Evolutionary conservation across 2,888 invertebrate species (phyloP), one percentile per base, ranked within the genome.

Genomic region (Teinopalpus imperialis): DNA sequence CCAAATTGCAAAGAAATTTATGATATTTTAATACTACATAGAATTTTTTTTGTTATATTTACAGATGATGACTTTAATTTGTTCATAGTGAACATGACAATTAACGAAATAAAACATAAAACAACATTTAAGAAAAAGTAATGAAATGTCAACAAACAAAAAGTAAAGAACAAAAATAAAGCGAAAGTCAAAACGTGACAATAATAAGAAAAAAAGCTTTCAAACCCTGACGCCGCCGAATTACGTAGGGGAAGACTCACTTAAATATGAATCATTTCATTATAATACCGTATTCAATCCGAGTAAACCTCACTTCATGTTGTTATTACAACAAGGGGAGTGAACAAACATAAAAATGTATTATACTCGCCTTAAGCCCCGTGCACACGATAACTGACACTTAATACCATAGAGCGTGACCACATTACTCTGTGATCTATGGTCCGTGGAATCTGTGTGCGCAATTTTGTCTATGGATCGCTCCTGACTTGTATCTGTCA

Each of bases 251-350:
- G 83, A 81, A 76, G 69, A 87, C 86, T 87, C 85, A 88, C 86
- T 88, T 88, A 87, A 87, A 88, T 88, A 88, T 88, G 88, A 87
- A 88, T 88, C 87, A 88, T 87, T 88, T 87, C 87, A 87, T 88
- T 88, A 88, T 88, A 88, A 88, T 87, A 64, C 86, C 81, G 77
- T 85, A 86, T 87, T 88, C 85, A 88, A 88, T 88, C 83, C 86
- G 73, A 78, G 81, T 81, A 83, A 83, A 83, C 80, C 85, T 85
- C 80, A 83, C 85, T 86, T 79, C 81, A 81, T 81, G 81, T 77
- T 80, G 75, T 76, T 83, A 81, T 83, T 82, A 74, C 77, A 77
- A 61, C 52, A 57, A 81, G 85, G 86, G 83, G 87, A 77, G 73
- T 68, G 63, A 62, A 68, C 71, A 69, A 70, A 81, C 71, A 82